Evolutionary conservation across 1,140 invertebrate genomes (phyloP).

Genomic region (Carposina sasakii): DNA sequence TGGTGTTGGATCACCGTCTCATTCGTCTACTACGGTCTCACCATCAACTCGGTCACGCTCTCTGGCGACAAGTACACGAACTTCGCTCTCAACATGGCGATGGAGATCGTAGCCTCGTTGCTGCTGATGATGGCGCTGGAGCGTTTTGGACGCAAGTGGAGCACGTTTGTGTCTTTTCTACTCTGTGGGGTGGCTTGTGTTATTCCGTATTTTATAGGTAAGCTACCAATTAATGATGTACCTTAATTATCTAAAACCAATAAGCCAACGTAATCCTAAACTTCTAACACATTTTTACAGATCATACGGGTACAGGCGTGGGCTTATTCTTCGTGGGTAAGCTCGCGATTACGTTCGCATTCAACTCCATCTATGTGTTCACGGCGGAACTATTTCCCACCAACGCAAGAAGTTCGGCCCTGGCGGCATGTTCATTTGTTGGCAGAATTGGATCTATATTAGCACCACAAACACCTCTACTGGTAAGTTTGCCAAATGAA

Average conservation of each 20-base stretch:
- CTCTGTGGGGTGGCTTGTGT: conserved; percentile 73
- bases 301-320: conserved; percentile 44
- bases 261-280: too few species aligned
- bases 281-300: conserved; percentile 33
- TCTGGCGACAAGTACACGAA: conserved; percentile 81
- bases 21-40: conserved; percentile 87
- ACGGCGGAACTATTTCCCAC: conserved; percentile 85
- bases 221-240: conserved; percentile 13
- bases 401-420: conserved; percentile 75
- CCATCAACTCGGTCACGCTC: conserved; percentile 83
- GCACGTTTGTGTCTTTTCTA: conserved; percentile 74
- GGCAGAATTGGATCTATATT: conserved; percentile 82
- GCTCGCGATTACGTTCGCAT: conserved; percentile 80
- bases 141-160: conserved; percentile 76
- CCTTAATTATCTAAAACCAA: not conserved
- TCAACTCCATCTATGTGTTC: conserved; percentile 80
- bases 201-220: conserved; percentile 52
- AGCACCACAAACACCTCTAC: conserved; percentile 80
- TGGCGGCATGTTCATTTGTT: conserved; percentile 81
- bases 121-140: conserved; percentile 78
- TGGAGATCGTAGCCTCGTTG: conserved; percentile 83
- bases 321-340: conserved; percentile 81
- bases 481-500: conserved; percentile 71
- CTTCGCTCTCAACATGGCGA: conserved; percentile 79
- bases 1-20: conserved; percentile 81